A percentile compares a stretch with the other conserved stretches of the same genome.
Conservation (phyloP, 2,797 vertebrate species). For the Hemibagrus guttatus region DNA sequence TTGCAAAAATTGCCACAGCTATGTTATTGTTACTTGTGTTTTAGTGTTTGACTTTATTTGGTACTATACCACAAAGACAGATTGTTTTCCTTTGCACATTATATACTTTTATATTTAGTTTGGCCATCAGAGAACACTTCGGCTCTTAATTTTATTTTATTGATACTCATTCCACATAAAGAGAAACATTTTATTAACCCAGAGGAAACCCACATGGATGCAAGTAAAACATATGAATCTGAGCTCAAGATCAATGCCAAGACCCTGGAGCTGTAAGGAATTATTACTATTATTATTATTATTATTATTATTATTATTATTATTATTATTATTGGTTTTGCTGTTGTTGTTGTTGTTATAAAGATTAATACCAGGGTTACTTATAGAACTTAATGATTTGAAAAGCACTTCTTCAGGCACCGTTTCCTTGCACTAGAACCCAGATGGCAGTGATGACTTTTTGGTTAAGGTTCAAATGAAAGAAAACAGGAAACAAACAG, state of each 20-base stretch:
- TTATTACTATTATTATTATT: too few relatives aligned
- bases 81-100: too few relatives aligned
- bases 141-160: too few relatives aligned
- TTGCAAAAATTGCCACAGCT: too few relatives aligned
- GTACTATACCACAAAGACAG: too few relatives aligned
- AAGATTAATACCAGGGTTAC: not conserved
- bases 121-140: too few relatives aligned
- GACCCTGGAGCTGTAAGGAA: not conserved
- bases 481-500: not conserved
- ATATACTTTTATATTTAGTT: too few relatives aligned
- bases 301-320: not conserved
- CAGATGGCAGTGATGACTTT: slow-evolving; percentile 3
- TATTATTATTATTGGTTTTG: not conserved
- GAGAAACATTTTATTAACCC: not conserved
- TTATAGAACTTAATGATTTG: not conserved
- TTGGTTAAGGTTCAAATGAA: slow-evolving; percentile 10
- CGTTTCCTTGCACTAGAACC: not conserved
- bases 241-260: not conserved
- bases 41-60: too few relatives aligned
- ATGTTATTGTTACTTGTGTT: too few relatives aligned
- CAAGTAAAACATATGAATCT: too few relatives aligned
- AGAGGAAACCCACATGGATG: not conserved
- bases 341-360: not conserved
- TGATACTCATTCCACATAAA: too few relatives aligned
- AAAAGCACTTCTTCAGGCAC: not conserved